Evolutionary conservation across 53 echinoderm and acorn worm genomes (phyloP), one percentile per base, ranked within the genome.

Genomic region (Holothuria scabra): DNA sequence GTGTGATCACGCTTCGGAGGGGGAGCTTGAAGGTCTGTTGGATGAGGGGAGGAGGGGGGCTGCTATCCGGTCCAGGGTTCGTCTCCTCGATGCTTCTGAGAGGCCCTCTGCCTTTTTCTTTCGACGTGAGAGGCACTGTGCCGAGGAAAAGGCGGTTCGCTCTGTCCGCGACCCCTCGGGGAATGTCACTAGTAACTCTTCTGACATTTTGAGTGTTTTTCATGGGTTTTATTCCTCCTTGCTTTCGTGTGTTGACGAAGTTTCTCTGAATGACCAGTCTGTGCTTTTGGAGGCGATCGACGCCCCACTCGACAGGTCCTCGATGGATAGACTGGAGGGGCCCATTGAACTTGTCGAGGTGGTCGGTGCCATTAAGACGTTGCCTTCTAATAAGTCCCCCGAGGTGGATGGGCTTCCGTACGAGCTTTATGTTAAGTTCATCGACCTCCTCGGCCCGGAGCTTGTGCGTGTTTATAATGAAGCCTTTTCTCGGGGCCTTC

Each of bases 401-500:
- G 85, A 86, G 7, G 71, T 90, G 35, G 86, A 90, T 20, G 90
- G 86, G 21, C 26, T 90, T 24, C 65, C 86, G 0, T 28, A 56
- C 3, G 90, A 90, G 67, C 86, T 90, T 59, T 81, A 87, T 20
- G 21, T 21, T 38, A 16, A 38, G 35, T 87, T 87, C 24, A 67
- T 87, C 63, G 33, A 79, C 46, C 29, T 87, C 11, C 25, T 91
- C 62, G 84, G 65, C 16, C 37, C 67, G 8, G 91, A 80, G 66
- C 48, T 87, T 2, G 28, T 86, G 0, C 19, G 14, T 14, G 74
- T 88, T 2, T 79, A 82, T 74, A 37, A 74, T 55, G 70, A 49
- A 0, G 19, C 81, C 22, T 67, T 87, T 57, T 12, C 19, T 16
- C 41, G n/a, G 18, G 41, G 66, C 19, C 56, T 63, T 16, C 35